phyloP scores from a whole-genome alignment of 92 coral and sea anemone species.

The Epizoanthus fatuus region DNA sequence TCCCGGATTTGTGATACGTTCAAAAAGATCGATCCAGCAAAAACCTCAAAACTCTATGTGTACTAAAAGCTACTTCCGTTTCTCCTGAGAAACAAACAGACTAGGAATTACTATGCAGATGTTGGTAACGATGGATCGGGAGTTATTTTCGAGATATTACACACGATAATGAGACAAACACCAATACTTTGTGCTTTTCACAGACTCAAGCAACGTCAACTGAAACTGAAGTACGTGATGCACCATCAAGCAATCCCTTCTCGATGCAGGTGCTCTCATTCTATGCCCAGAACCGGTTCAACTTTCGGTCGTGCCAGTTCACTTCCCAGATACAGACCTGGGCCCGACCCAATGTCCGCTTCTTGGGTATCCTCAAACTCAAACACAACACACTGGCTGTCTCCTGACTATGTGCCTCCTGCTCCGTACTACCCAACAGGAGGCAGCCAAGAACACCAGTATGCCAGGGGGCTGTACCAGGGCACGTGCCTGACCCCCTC shows the following conservation, averaged over 20 bases:
- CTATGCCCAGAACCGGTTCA: neutral
- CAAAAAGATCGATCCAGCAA: no score
- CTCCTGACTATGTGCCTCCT: constrained; percentile 38
- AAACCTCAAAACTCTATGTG: no score
- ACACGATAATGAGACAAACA: no score
- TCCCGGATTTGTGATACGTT: no score
- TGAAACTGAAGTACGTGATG: constrained; percentile 1
- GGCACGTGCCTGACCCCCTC: constrained; percentile 17
- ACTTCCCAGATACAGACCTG: constrained; percentile 5
- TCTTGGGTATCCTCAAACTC: neutral
- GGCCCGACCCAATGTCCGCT: neutral
- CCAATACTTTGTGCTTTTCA: no score
- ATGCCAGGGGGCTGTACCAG: neutral
- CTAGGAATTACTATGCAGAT: no score
- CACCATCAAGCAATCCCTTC: neutral
- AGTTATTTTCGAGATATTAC: no score
- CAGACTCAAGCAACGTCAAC: neutral
- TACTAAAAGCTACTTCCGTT: no score
- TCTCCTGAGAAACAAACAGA: no score
- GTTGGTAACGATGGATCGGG: no score
- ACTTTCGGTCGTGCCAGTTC: neutral
- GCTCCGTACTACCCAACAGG: constrained; percentile 34
- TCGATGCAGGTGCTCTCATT: neutral
- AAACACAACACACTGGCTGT: constrained; percentile 12
- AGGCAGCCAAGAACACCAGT: neutral